These are phyloP conservation scores for Cryptus armator DNA, from an alignment of 2,888 invertebrate genomes.

Conservation along the genomic window DNA sequence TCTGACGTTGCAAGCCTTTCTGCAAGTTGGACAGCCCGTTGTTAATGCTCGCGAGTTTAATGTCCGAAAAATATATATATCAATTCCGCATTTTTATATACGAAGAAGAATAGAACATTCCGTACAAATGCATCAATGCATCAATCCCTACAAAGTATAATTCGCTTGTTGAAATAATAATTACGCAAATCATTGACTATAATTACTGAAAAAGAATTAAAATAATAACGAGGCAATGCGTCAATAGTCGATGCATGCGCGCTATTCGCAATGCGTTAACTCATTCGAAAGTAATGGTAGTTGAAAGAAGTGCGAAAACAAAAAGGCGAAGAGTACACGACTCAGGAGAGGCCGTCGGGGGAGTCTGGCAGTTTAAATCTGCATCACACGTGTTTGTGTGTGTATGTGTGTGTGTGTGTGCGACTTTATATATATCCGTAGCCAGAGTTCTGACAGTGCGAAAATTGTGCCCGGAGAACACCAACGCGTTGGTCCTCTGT, in stretches of 20 bases:
- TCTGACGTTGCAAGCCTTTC: constrained; percentile 19
- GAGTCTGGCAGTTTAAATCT: constrained; percentile 12
- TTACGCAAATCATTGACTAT: no score
- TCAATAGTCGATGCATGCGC: no score
- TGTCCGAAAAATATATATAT: constrained; percentile 15
- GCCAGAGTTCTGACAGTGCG: constrained; percentile 19
- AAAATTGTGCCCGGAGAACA: constrained; percentile 30
- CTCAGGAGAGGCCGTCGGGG: background rate
- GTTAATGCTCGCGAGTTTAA: constrained; percentile 31
- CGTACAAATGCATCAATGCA: background rate
- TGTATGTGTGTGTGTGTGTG: background rate
- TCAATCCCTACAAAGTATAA: background rate
- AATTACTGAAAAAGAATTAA: no score
- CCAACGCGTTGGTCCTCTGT: background rate
- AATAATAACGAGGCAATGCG: no score
- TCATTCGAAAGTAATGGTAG: background rate
- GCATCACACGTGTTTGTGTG: background rate
- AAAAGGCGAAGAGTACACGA: constrained; percentile 18
- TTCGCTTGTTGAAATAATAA: no score
- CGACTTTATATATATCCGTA: background rate
- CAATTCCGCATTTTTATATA: no score
- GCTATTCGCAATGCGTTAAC: no score
- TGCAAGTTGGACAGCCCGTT: constrained; percentile 19
- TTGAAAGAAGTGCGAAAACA: constrained; percentile 7
- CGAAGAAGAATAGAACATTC: no score